phyloP scores from a whole-genome alignment of 2,797 vertebrate genomes.

The Syngnathus rostellatus region DNA sequence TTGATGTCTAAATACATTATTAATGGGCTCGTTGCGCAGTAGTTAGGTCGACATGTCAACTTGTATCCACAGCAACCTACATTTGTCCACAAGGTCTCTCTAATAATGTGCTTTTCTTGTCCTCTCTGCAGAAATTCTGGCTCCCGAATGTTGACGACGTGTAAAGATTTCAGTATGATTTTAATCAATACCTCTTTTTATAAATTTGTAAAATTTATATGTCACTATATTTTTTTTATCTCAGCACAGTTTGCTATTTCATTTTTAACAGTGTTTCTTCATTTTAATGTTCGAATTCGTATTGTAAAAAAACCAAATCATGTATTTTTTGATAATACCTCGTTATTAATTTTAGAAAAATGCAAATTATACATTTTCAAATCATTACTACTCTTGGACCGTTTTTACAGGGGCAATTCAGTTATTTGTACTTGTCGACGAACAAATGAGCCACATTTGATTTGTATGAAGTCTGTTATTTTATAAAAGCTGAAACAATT shows the following conservation, averaged over 20 bases:
- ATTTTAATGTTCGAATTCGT: background rate
- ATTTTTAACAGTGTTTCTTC: background rate
- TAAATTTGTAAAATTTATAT: background rate
- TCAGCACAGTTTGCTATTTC: background rate
- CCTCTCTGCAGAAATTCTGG: slow-evolving; percentile 78
- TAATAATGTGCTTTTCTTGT: background rate
- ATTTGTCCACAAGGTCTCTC: background rate
- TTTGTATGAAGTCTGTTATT: background rate
- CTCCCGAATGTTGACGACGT: slow-evolving; percentile 80
- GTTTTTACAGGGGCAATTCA: background rate
- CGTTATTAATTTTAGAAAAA: background rate
- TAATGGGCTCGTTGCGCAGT: background rate
- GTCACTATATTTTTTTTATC: background rate
- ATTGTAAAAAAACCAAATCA: background rate
- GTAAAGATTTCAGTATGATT: slow-evolving; percentile 8
- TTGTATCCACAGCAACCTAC: background rate
- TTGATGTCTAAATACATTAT: background rate
- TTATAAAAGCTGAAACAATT: background rate
- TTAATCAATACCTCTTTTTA: background rate
- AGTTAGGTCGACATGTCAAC: background rate
- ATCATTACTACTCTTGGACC: background rate
- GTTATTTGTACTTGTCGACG: background rate
- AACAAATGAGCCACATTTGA: background rate
- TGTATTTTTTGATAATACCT: background rate
- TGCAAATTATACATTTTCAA: background rate